Evolutionary conservation across 2,888 invertebrate species (phyloP).

Genomic region (Coronaproctus castanopsis): DNA sequence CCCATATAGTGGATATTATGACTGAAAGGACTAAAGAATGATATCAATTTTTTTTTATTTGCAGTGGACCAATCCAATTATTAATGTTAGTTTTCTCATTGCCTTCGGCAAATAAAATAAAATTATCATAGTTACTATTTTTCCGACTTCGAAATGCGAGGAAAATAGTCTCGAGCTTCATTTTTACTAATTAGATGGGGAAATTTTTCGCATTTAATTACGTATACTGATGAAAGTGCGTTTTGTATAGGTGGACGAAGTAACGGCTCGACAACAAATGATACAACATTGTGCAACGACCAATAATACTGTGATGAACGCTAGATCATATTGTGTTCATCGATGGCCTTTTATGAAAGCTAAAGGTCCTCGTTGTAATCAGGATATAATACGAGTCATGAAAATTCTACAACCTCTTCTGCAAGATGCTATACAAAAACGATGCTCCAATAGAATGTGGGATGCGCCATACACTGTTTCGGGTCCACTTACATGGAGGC

Average conservation of each 20-base stretch:
- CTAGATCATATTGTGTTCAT: conserved; percentile 39
- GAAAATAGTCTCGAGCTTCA: too few species aligned
- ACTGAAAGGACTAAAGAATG: too few species aligned
- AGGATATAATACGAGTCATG: conserved; percentile 80
- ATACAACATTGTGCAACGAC: conserved; percentile 16
- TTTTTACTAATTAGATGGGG: too few species aligned
- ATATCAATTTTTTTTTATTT: too few species aligned
- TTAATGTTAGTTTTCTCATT: too few species aligned
- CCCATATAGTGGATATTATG: too few species aligned
- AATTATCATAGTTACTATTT: too few species aligned
- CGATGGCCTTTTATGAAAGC: conserved; percentile 73
- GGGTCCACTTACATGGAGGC: conserved; percentile 94
- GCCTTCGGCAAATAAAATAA: too few species aligned
- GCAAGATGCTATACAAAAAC: conserved; percentile 90
- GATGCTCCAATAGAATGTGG: conserved; percentile 67
- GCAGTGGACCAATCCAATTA: too few species aligned
- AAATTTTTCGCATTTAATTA: too few species aligned
- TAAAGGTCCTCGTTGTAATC: conserved; percentile 64
- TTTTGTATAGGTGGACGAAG: conserved; percentile 24
- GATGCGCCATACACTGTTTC: conserved; percentile 79
- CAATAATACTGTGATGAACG: conserved; percentile 7
- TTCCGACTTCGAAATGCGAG: too few species aligned
- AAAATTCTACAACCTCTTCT: conserved; percentile 73
- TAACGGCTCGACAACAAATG: conserved; percentile 22
- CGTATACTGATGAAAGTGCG: too few species aligned